phyloP scores from a whole-genome alignment of 30 jellyfish, hydroid and myxozoan species.

The Mastigias papua region DNA sequence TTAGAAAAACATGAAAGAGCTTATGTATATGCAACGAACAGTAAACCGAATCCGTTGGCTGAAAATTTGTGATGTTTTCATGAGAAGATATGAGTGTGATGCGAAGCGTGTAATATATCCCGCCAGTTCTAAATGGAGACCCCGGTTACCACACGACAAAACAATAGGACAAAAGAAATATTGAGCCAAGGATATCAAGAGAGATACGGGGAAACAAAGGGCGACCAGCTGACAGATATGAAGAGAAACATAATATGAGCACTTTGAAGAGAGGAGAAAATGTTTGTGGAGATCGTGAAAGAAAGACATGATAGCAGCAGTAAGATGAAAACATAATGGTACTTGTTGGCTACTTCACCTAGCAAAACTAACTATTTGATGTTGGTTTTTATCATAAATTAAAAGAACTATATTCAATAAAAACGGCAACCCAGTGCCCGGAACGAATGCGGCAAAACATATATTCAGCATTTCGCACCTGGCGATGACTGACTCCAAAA shows the following conservation, averaged over 20 bases:
- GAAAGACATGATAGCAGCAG: background rate
- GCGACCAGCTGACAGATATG: slow-evolving; percentile 10
- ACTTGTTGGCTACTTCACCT: too few species aligned
- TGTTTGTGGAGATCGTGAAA: background rate
- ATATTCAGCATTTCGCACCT: too few species aligned
- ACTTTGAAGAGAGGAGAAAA: background rate
- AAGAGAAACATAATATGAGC: background rate
- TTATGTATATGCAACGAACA: background rate
- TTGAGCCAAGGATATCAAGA: slow-evolving; percentile 20
- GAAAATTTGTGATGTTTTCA: background rate
- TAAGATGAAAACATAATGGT: too few species aligned
- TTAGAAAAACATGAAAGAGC: background rate
- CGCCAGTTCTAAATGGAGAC: background rate
- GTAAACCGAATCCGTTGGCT: background rate
- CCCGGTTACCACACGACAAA: slow-evolving; percentile 4
- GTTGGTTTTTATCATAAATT: too few species aligned
- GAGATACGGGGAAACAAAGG: background rate
- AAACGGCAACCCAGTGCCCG: too few species aligned
- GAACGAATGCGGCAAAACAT: too few species aligned
- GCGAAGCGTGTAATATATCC: slow-evolving; percentile 53
- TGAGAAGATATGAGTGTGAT: background rate
- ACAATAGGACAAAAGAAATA: slow-evolving; percentile 23
- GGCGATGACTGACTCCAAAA: too few species aligned
- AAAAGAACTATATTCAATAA: too few species aligned
- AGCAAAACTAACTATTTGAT: too few species aligned